Base-by-base conservation (phyloP, 2,888 invertebrate species). In the Hypena proboscidalis region DNA sequence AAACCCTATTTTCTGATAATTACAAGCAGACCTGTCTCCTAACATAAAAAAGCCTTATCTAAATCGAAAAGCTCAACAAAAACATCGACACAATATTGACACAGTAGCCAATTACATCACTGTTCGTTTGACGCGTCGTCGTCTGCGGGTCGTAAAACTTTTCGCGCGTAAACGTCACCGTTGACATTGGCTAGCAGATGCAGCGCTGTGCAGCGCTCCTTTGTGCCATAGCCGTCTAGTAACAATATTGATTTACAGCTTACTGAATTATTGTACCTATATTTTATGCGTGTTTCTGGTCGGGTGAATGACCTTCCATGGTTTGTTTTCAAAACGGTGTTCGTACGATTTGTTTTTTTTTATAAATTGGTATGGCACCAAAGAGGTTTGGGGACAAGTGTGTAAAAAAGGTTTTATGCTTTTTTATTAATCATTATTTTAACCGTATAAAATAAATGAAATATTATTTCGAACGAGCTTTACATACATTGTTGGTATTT, bases 141-240 rank as follows among this genome's bases (percentile, higher is more conserved):
- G 89, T 87, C 90, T 88, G 84, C 74, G 63, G 76, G 71, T 86
- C 89, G 81, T 90, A 90, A 89, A 90, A 86, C 88, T 90, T 86
- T 88, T 85, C 82, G 89, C 87, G 87, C 89, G 88, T 90, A 88
- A 90, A 90, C 82, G 89, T 90, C 90, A 85, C 79, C 69, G 75
- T 79, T 84, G 89, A 85, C 83, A 80, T 77, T 77, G 77, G 74
- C 67, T 71, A 87, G 85, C 88, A 86, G 87, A 86, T 88, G 88
- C 77, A 84, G 87, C 87, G 86, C 85, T 85, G 76, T 64, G 69
- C 74, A 75, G 77, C 74, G 67, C 67, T 73, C 76, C 79, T 80
- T 82, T 83, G 80, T 83, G 73, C 60, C 52, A 58, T 48, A 54
- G 63, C 74, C 80, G 82, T 86, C 85, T 83, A 84, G 83, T 77